Percentiles rank a stretch among this genome's conserved stretches.
phyloP scores from a whole-genome alignment of 2,113 vertebrate species.

The Mesocricetus auratus region DNA sequence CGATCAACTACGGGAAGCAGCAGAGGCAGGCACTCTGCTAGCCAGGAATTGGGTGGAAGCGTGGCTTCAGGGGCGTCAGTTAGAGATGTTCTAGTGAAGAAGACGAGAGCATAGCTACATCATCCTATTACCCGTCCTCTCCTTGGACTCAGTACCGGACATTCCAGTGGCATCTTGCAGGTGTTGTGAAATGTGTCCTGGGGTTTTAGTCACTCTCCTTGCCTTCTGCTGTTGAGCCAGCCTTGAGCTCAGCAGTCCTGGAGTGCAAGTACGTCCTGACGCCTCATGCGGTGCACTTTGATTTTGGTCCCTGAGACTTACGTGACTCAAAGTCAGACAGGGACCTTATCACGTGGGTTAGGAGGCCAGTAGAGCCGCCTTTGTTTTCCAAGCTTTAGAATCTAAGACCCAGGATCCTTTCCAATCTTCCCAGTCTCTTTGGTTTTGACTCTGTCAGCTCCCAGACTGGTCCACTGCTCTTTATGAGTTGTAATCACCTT shows the following conservation, averaged over 20 bases:
- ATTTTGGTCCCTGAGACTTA: neutral
- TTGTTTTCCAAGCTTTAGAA: slow-evolving; percentile 5
- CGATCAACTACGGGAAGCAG: neutral
- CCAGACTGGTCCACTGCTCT: slow-evolving; percentile 58
- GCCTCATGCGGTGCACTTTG: neutral
- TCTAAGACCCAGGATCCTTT: neutral
- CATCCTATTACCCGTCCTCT: neutral
- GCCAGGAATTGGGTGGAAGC: neutral
- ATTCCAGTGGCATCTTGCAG: neutral
- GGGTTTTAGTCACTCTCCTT: neutral
- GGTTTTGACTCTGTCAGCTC: slow-evolving; percentile 42
- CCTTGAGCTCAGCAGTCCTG: neutral
- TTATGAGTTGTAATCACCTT: slow-evolving; percentile 66
- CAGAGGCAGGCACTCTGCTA: neutral
- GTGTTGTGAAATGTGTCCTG: neutral
- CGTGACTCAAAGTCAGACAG: slow-evolving; percentile 12
- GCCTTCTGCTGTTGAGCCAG: slow-evolving; percentile 3
- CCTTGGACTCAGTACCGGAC: neutral
- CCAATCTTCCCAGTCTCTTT: slow-evolving; percentile 24
- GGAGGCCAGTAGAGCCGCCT: neutral
- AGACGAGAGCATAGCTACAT: neutral
- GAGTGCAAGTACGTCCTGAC: neutral
- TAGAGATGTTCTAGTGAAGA: neutral
- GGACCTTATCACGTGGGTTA: neutral
- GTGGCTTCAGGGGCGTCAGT: neutral